Conservation (phyloP, 35 echinoderm and acorn worm genomes). For the Strongylocentrotus purpuratus region DNA sequence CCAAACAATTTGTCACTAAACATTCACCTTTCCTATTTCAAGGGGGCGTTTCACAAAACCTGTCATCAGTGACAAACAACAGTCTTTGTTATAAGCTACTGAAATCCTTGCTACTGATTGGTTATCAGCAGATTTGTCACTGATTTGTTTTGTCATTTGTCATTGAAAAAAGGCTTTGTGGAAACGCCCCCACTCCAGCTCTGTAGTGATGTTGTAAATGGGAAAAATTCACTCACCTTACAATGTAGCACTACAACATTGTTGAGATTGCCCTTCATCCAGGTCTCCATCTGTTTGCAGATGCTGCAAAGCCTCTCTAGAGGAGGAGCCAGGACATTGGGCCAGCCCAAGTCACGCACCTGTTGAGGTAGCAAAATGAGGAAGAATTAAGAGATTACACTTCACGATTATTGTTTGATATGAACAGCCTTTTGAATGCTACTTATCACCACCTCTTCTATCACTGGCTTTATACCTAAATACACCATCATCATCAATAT, state of each 20-base stretch:
- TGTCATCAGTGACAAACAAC: no score
- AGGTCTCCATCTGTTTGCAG: constrained; percentile 92
- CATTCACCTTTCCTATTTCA: background rate
- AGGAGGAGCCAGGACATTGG: constrained; percentile 83
- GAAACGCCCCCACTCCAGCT: no score
- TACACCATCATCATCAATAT: background rate
- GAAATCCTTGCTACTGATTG: no score
- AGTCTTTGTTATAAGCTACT: no score
- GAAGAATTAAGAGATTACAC: background rate
- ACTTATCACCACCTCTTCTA: background rate
- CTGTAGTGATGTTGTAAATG: background rate
- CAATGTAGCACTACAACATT: constrained; percentile 93
- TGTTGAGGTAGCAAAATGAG: background rate
- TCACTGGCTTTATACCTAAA: background rate
- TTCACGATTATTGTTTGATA: background rate
- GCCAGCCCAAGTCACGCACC: constrained; percentile 91
- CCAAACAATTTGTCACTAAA: background rate
- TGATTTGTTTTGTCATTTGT: no score
- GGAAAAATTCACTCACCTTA: constrained; percentile 63
- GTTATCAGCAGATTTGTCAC: no score
- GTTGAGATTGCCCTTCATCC: constrained; percentile 73
- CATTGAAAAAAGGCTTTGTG: no score
- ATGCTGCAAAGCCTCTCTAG: constrained; percentile 93
- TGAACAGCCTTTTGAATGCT: background rate
- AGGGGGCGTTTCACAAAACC: no score